A percentile compares a stretch with the other conserved stretches of the same genome.
phyloP scores from a whole-genome alignment of 1,140 invertebrate genomes.

The Scylla paramamosain region DNA sequence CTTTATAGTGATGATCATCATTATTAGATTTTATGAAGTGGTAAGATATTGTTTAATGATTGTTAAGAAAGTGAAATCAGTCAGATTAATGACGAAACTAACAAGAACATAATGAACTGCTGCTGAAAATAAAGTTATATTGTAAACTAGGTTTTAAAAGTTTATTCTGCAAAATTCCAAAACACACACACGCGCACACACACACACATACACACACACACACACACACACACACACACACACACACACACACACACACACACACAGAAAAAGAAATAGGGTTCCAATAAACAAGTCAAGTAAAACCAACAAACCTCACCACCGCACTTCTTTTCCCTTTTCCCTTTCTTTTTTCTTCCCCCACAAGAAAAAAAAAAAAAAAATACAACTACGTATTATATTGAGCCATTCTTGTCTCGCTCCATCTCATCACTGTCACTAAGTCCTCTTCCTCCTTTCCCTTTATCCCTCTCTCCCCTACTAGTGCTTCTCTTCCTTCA shows the following conservation, averaged over 20 bases:
- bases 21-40: too few relatives aligned
- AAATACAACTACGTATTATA: background rate
- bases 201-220: constrained; percentile 30
- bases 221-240: constrained; percentile 52
- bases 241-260: constrained; percentile 43
- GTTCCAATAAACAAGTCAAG: background rate
- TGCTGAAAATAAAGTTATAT: too few relatives aligned
- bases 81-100: too few relatives aligned
- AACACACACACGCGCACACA: too few relatives aligned
- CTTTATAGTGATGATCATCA: too few relatives aligned
- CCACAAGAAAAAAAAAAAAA: background rate
- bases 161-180: too few relatives aligned
- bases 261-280: background rate
- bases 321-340: background rate
- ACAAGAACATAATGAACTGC: too few relatives aligned
- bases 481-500: background rate
- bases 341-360: background rate
- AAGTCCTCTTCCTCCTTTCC: background rate
- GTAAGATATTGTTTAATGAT: too few relatives aligned
- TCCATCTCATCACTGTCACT: background rate
- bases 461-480: background rate
- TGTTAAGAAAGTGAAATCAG: too few relatives aligned
- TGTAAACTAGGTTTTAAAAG: too few relatives aligned
- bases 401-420: background rate
- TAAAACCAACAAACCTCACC: background rate